These are phyloP conservation scores for Hymenochirus boettgeri DNA, from an alignment of 2,113 vertebrate species.

Conservation along the genomic window DNA sequence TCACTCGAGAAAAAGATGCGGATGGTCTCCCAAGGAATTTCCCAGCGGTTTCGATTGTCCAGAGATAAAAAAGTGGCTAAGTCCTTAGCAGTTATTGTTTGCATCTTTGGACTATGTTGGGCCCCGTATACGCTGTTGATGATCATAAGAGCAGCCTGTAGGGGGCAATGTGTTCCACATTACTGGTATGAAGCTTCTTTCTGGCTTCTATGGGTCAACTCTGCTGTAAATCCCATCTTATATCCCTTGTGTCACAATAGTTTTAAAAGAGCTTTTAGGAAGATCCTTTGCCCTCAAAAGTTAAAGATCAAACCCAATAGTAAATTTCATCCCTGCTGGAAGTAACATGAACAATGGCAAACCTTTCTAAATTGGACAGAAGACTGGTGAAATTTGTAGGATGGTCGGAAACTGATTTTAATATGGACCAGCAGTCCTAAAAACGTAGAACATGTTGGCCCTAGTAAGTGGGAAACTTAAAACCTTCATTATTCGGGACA, in stretches of 20 bases:
- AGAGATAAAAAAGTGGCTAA: conserved; percentile 95
- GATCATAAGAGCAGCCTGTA: conserved; percentile 90
- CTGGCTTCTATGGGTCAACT: conserved; percentile 96
- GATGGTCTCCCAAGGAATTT: conserved; percentile 57
- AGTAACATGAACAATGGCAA: no score
- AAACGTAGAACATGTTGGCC: no score
- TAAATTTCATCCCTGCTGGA: conserved; percentile 62
- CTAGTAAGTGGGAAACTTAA: no score
- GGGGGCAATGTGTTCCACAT: conserved; percentile 74
- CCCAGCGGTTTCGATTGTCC: conserved; percentile 77
- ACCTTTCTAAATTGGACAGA: no score
- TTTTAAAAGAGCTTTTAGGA: conserved; percentile 87
- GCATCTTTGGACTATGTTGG: conserved; percentile 92
- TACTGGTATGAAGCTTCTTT: conserved; percentile 92
- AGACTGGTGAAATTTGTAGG: no score
- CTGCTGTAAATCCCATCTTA: conserved; percentile 86
- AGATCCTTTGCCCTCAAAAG: conserved; percentile 88
- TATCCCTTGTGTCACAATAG: conserved; percentile 94
- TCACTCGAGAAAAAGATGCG: conserved; percentile 62
- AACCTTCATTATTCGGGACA: no score
- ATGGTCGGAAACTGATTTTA: no score
- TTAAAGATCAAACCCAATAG: conserved; percentile 74
- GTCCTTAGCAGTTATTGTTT: conserved; percentile 87
- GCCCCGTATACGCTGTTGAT: conserved; percentile 92
- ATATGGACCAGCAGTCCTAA: no score